These are phyloP conservation scores for Terrapene triunguis DNA, from an alignment of 2,113 vertebrate genomes.

Conservation along the genomic window DNA sequence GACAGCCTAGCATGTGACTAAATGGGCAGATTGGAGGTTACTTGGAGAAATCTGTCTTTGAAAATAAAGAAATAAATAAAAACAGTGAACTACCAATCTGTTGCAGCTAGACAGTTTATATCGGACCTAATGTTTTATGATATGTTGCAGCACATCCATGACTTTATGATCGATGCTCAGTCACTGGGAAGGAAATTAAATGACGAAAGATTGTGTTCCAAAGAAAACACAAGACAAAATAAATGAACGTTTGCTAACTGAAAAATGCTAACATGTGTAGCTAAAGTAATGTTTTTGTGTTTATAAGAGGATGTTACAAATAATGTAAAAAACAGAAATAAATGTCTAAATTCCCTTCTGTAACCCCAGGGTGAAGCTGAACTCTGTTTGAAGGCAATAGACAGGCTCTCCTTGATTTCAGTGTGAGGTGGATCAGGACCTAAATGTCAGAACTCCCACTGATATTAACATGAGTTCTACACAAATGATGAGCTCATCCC, in stretches of 20 bases:
- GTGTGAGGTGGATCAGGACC: background rate
- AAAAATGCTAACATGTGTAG: background rate
- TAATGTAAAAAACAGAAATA: background rate
- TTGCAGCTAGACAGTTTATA: background rate
- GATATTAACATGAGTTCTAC: background rate
- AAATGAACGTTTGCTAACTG: background rate
- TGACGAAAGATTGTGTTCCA: background rate
- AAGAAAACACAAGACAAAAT: slow-evolving; percentile 1
- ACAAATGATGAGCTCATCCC: background rate
- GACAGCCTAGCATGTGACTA: background rate
- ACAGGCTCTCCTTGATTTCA: background rate
- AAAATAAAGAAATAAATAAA: slow-evolving; percentile 17
- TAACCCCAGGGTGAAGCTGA: background rate
- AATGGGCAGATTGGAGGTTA: background rate
- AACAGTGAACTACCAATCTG: background rate
- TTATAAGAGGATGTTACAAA: slow-evolving; percentile 14
- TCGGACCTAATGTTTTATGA: background rate
- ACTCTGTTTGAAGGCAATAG: background rate
- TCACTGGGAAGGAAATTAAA: slow-evolving; percentile 29
- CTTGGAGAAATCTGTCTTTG: background rate
- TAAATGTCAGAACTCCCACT: background rate
- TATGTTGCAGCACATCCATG: background rate
- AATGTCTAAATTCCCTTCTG: background rate
- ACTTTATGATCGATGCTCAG: background rate
- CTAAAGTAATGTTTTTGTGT: background rate